Conservation (phyloP, 2,113 vertebrate genomes). For the Pollimyrus isidori region DNA sequence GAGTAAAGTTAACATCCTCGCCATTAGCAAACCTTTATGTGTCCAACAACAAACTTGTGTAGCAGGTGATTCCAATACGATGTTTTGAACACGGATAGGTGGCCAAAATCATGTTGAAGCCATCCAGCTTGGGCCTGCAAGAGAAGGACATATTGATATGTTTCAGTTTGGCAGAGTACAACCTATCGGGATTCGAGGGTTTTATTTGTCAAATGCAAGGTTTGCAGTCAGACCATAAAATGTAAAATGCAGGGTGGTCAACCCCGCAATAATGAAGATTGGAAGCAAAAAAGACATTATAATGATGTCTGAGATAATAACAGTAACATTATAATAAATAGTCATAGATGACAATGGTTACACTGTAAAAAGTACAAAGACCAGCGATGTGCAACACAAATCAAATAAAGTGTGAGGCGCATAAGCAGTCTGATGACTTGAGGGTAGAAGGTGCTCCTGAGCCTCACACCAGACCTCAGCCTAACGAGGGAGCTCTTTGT, state of each 20-base stretch:
- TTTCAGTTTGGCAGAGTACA: neutral
- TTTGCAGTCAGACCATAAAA: neutral
- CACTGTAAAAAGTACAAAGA: neutral
- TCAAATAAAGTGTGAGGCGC: neutral
- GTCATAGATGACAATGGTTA: neutral
- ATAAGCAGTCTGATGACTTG: neutral
- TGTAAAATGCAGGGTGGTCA: neutral
- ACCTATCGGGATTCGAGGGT: neutral
- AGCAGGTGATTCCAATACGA: conserved; percentile 69
- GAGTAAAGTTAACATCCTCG: neutral
- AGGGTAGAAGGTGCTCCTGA: neutral
- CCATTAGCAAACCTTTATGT: conserved; percentile 62
- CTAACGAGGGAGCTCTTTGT: neutral
- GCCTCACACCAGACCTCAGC: neutral
- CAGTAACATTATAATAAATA: neutral
- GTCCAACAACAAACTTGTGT: conserved; percentile 71
- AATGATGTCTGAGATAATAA: no score
- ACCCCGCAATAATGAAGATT: neutral
- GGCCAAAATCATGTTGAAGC: conserved; percentile 76
- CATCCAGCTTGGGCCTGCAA: conserved; percentile 68
- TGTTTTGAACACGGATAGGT: conserved; percentile 66
- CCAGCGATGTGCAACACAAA: neutral
- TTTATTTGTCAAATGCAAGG: neutral
- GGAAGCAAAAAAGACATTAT: neutral
- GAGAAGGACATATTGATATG: neutral